Conservation (phyloP, 2,113 vertebrate genomes). For the Bolborhynchus lineola region DNA sequence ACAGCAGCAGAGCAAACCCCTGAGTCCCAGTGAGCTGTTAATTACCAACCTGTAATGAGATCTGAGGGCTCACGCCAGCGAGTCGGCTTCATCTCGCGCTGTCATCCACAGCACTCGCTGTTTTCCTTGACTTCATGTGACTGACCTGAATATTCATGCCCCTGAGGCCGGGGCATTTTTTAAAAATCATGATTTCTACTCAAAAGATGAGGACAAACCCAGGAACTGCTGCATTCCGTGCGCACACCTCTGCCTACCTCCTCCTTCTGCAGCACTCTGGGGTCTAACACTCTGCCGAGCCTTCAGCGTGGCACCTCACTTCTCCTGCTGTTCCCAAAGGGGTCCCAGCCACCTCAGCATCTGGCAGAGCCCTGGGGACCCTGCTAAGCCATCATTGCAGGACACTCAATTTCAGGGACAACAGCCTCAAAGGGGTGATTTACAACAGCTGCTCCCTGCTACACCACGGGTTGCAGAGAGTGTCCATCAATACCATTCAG, state of each 20-base stretch:
- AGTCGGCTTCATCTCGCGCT: neutral
- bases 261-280: neutral
- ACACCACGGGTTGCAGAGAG: neutral
- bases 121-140: neutral
- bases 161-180: neutral
- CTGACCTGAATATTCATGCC: conserved; percentile 27
- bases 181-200: neutral
- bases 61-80: neutral
- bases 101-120: neutral
- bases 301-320: accelerated
- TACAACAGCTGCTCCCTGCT: conserved; percentile 15
- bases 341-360: accelerated
- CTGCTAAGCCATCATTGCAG: neutral
- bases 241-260: neutral
- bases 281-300: neutral
- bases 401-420: neutral
- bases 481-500: accelerated
- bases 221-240: neutral
- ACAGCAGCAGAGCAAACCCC: conserved; percentile 19
- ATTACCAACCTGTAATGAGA: conserved; percentile 48
- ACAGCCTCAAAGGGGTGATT: neutral
- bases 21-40: conserved; percentile 46
- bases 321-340: neutral
- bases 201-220: neutral
- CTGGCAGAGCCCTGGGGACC: neutral